A percentile compares a stretch with the other conserved stretches of the same genome.
phyloP scores from a whole-genome alignment of 1,140 invertebrate species.

The Drosophila equinoxialis region DNA sequence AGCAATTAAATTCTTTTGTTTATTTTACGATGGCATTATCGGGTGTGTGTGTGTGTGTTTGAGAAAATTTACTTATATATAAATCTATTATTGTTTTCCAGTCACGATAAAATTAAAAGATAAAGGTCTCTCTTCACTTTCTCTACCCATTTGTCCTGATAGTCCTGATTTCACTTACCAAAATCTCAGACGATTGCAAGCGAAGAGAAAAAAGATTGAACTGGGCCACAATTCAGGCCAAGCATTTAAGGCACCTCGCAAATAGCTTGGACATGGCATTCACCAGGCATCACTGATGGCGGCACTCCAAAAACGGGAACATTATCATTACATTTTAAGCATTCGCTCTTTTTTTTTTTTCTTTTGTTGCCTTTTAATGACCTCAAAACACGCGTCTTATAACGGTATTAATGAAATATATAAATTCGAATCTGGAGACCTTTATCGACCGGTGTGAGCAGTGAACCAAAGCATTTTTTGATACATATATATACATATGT shows the following conservation, averaged over 20 bases:
- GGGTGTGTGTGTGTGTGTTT: neutral
- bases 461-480: neutral
- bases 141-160: neutral
- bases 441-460: slow-evolving; percentile 48
- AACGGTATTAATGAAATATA: slow-evolving; percentile 79
- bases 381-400: slow-evolving; percentile 68
- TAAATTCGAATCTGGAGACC: slow-evolving; percentile 61
- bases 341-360: neutral
- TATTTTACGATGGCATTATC: neutral
- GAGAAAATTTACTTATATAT: no score
- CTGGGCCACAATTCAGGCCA: slow-evolving; percentile 9
- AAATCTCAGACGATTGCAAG: slow-evolving; percentile 10
- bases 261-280: slow-evolving; percentile 12
- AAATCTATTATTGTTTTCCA: neutral
- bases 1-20: neutral
- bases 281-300: neutral
- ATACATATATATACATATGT: no score
- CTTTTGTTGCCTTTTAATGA: slow-evolving; percentile 47
- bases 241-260: slow-evolving; percentile 6
- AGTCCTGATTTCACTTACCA: neutral
- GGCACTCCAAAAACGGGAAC: slow-evolving; percentile 12
- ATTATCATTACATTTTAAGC: slow-evolving; percentile 67
- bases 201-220: neutral
- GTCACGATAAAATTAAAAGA: neutral
- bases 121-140: neutral